phyloP scores from a whole-genome alignment of 2,113 vertebrate genomes.

The Odocoileus hemionus region DNA sequence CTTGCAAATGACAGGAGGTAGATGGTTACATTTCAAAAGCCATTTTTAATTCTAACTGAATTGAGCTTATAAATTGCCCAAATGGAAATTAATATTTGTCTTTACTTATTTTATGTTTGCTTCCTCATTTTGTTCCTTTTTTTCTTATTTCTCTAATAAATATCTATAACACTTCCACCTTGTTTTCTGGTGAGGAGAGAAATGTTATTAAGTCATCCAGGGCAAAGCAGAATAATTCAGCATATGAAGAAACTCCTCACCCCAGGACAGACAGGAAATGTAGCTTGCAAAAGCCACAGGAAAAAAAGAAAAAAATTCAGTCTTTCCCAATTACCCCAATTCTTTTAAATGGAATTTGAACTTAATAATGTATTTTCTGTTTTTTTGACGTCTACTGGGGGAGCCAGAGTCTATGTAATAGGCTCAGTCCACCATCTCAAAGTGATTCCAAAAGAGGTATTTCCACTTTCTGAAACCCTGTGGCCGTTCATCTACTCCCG shows the following conservation, averaged over 20 bases:
- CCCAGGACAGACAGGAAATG: neutral
- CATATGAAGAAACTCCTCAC: neutral
- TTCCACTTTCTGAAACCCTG: neutral
- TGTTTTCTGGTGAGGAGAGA: neutral
- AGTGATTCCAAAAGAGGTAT: neutral
- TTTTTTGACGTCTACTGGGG: neutral
- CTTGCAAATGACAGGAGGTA: neutral
- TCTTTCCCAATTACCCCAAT: neutral
- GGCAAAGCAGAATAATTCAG: neutral
- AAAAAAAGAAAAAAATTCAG: neutral
- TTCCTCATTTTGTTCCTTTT: neutral
- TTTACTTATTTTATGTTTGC: neutral
- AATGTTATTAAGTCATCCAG: neutral
- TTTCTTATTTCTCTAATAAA: neutral
- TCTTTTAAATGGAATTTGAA: neutral
- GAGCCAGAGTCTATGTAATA: neutral
- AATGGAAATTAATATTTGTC: neutral
- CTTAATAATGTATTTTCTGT: neutral
- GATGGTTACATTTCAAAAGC: neutral
- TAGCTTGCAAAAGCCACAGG: neutral
- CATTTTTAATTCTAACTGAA: neutral
- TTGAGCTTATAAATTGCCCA: neutral
- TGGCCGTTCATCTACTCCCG: neutral
- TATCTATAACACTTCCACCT: neutral
- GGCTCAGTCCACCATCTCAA: neutral